Percentiles rank a stretch among this genome's conserved stretches.
These are phyloP conservation scores for Crossocerus cetratus DNA, from an alignment of 2,888 invertebrate species.

Conservation along the genomic window DNA sequence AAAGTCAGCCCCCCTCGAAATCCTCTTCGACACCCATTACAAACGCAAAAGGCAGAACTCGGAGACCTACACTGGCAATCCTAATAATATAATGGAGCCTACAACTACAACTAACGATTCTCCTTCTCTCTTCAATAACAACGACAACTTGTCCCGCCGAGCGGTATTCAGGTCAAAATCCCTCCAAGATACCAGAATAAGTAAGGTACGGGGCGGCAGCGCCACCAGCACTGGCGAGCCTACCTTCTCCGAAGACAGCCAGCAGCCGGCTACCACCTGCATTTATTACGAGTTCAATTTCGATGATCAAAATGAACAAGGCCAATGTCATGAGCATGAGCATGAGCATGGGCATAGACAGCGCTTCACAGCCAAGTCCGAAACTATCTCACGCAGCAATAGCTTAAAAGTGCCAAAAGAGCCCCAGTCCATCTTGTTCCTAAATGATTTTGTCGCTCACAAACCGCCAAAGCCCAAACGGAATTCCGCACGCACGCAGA, in stretches of 20 bases:
- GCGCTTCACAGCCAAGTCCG: conserved; percentile 42
- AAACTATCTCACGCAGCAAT: conserved; percentile 53
- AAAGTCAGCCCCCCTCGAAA: conserved; percentile 87
- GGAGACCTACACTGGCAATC: conserved; percentile 75
- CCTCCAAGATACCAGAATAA: conserved; percentile 75
- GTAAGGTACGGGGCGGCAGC: conserved; percentile 44
- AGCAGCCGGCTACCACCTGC: conserved; percentile 53
- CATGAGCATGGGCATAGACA: conserved; percentile 38
- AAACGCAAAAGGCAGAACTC: conserved; percentile 74
- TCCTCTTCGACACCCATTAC: conserved; percentile 81
- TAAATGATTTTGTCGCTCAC: conserved; percentile 81
- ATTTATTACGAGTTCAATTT: conserved; percentile 69
- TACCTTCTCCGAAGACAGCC: conserved; percentile 45
- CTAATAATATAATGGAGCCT: conserved; percentile 59
- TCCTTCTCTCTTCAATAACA: no score
- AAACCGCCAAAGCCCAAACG: conserved; percentile 84
- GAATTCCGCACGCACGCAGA: conserved; percentile 69
- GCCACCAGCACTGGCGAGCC: background rate
- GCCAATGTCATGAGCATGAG: no score
- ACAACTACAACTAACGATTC: conserved; percentile 12
- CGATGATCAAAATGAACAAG: conserved; percentile 54
- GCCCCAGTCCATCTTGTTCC: conserved; percentile 69
- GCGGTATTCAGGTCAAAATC: conserved; percentile 76
- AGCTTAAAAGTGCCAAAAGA: conserved; percentile 60
- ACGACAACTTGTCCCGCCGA: conserved; percentile 48